Base-by-base conservation (phyloP, 2,113 vertebrate species). In the Mungos mungo region DNA sequence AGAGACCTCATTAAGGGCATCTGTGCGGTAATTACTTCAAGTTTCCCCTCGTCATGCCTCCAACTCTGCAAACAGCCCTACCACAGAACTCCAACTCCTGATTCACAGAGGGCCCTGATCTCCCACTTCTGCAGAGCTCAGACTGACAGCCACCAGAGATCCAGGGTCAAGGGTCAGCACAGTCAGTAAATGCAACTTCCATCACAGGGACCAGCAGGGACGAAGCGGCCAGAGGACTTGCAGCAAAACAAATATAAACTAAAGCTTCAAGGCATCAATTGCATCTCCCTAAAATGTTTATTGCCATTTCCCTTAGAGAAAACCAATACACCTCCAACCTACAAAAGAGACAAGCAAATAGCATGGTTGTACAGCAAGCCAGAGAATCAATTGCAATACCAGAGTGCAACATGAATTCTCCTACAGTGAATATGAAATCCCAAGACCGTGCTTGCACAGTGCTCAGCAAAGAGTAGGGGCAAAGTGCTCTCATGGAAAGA, bases 1-100 rank as follows among this genome's bases (percentile, higher is more conserved):
- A 97, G 98, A 98, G 98, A 98, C 93, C 98, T 99, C 98, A 98
- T 99, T 99, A 99, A 97, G 54, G 93, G 95, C 92, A 97, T 98
- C 98, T 98, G 98, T 96, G 98, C 92, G 9, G 96, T 98, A 99
- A 99, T 99, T 97, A 98, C 97, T 96, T 81, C 93, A 98, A 95
- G 98, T 98, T 98, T 97, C 94, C 97, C 94, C 45, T 54, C 95
- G 60, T 87, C 96, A 93, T 4, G 0, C 85, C 95, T 93, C 83
- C 94, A 97, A 65, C 84, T 90, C 97, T 76, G 80, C 85, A 97
- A 82, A 96, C 87, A 98, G 93, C 66, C 57, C 0, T 69, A 72
- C 57, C 4, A 0, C 27, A 7, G 91, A 76, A 80, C 38, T 93
- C 66, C 68, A 47, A 60, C 16, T 93, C 18, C 47, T 79, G 89